These are phyloP conservation scores for Huso huso DNA, from an alignment of 2,797 vertebrate genomes.

Conservation along the genomic window DNA sequence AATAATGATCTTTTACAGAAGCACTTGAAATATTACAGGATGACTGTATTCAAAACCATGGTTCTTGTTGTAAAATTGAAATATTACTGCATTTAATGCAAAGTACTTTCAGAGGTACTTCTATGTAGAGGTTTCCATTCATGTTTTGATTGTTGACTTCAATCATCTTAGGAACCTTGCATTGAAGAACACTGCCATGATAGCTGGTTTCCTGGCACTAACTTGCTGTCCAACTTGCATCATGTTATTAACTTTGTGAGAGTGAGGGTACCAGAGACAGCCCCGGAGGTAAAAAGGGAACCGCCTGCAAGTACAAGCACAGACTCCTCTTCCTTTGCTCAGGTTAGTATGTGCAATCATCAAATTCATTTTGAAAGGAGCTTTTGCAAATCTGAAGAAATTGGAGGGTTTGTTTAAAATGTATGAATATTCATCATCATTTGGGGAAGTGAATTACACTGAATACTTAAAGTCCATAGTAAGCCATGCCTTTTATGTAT, in stretches of 20 bases:
- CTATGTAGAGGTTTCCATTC: too few relatives aligned
- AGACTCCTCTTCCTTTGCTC: constrained; percentile 72
- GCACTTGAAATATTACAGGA: too few relatives aligned
- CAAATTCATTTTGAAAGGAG: too few relatives aligned
- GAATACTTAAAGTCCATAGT: too few relatives aligned
- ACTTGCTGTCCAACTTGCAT: constrained; percentile 89
- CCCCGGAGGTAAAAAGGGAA: constrained; percentile 87
- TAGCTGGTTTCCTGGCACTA: constrained; percentile 96
- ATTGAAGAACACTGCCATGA: constrained; percentile 93
- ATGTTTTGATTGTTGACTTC: background rate
- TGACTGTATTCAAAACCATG: too few relatives aligned
- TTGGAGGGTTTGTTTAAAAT: background rate
- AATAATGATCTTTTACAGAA: too few relatives aligned
- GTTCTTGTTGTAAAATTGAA: too few relatives aligned
- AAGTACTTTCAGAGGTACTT: too few relatives aligned
- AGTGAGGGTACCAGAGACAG: constrained; percentile 89
- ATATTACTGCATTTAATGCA: too few relatives aligned
- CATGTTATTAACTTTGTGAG: constrained; percentile 96
- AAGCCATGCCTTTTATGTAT: background rate
- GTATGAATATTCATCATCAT: too few relatives aligned
- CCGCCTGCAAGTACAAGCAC: constrained; percentile 84
- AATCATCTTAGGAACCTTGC: constrained; percentile 63
- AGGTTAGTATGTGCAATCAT: constrained; percentile 56
- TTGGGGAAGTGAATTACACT: too few relatives aligned
- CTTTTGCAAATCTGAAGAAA: background rate